These are phyloP conservation scores for Prietella phreatophila DNA, from an alignment of 2,113 vertebrate species.

Conservation along the genomic window DNA sequence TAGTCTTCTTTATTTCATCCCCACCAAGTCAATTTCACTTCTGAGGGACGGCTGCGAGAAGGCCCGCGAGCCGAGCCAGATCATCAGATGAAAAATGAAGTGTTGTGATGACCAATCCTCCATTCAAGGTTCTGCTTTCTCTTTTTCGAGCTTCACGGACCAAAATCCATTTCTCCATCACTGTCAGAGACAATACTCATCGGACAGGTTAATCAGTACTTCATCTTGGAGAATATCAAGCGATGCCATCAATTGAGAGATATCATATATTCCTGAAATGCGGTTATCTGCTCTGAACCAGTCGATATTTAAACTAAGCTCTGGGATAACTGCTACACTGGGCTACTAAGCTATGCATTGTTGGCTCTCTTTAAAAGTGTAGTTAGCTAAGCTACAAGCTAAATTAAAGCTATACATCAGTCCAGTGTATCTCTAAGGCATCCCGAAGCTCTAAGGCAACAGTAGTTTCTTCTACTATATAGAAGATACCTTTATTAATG, in stretches of 20 bases:
- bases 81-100: conserved; percentile 49
- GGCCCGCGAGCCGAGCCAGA: conserved; percentile 30
- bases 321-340: neutral
- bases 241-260: conserved; percentile 26
- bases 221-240: conserved; percentile 47
- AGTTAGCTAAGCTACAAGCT: neutral
- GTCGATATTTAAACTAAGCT: conserved; percentile 20
- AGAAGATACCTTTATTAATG: neutral
- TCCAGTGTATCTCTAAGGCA: neutral
- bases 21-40: conserved; percentile 45
- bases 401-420: neutral
- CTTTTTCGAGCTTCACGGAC: conserved; percentile 17
- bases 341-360: neutral
- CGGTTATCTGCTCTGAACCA: conserved; percentile 27
- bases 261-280: conserved; percentile 31
- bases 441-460: neutral
- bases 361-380: neutral
- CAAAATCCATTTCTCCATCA: conserved; percentile 35
- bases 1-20: conserved; percentile 39
- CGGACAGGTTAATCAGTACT: conserved; percentile 47
- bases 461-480: neutral
- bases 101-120: conserved; percentile 36
- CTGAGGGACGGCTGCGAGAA: conserved; percentile 18
- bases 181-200: conserved; percentile 37
- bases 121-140: conserved; percentile 22